Conservation (phyloP, 2,797 vertebrate species). For the Meriones psammophilus region DNA sequence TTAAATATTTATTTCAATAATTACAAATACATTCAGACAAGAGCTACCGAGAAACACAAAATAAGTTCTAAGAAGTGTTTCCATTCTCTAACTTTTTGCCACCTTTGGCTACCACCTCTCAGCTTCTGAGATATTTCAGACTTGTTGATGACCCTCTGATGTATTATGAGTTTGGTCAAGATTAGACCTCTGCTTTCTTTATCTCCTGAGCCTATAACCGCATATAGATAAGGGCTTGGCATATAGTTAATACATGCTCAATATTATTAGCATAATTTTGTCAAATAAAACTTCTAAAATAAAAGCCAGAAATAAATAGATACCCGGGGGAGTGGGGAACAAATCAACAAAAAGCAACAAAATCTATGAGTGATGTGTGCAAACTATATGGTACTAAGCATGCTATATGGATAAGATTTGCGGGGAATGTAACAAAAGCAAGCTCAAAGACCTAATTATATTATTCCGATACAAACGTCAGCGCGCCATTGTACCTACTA, state of each 20-base stretch:
- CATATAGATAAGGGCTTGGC: neutral
- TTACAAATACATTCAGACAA: constrained; percentile 70
- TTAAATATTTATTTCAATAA: constrained; percentile 81
- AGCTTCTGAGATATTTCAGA: constrained; percentile 35
- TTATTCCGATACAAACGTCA: neutral
- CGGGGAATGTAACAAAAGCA: neutral
- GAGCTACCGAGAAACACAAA: constrained; percentile 54
- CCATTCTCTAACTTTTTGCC: constrained; percentile 38
- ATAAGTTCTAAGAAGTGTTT: constrained; percentile 25
- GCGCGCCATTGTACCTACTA: neutral
- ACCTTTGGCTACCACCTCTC: neutral
- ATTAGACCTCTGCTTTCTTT: neutral
- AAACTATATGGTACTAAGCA: neutral
- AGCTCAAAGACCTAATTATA: neutral
- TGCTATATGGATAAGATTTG: neutral
- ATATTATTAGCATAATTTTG: constrained; percentile 22
- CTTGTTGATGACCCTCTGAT: neutral
- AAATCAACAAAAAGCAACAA: neutral
- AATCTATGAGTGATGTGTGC: neutral
- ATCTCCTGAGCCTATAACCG: neutral
- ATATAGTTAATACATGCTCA: neutral
- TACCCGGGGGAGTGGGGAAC: neutral
- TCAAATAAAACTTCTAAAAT: constrained; percentile 38
- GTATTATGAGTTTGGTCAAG: neutral
- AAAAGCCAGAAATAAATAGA: constrained; percentile 23